Evolutionary conservation across 2,888 invertebrate species (phyloP).

Genomic region (Strigamia maritima): DNA sequence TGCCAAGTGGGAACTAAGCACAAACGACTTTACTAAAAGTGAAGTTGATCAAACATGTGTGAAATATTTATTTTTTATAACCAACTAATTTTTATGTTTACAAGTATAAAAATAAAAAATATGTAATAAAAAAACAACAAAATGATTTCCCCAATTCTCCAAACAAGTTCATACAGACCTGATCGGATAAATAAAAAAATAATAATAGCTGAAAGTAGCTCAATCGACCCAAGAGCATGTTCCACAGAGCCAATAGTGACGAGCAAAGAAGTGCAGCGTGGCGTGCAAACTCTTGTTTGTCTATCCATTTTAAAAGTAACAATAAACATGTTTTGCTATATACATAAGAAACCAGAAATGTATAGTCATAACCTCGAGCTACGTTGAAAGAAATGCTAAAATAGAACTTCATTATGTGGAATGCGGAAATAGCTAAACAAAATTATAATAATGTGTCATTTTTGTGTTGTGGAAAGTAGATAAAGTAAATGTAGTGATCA

Average conservation of each 20-base stretch:
- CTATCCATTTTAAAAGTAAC: slow-evolving; percentile 1
- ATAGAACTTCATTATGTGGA: background rate
- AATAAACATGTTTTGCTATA: background rate
- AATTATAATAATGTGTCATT: background rate
- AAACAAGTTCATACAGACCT: background rate
- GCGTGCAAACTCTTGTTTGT: slow-evolving; percentile 26
- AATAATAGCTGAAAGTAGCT: background rate
- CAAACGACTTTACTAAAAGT: no score
- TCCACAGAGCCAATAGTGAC: background rate
- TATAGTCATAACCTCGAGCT: background rate
- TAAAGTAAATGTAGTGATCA: background rate
- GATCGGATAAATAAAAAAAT: background rate
- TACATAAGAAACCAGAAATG: background rate
- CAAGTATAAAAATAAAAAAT: no score
- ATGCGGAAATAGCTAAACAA: background rate
- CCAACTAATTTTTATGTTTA: no score
- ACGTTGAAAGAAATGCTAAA: background rate
- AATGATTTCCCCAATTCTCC: background rate
- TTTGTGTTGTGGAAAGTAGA: background rate
- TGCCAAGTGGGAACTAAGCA: no score
- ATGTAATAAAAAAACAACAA: no score
- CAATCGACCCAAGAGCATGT: slow-evolving; percentile 17
- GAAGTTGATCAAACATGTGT: no score
- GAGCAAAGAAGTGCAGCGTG: background rate
- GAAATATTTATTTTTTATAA: no score